Evolutionary conservation across 2,888 invertebrate species (phyloP), one percentile per base, ranked within the genome.

Genomic region (Orthonevra nobilis): DNA sequence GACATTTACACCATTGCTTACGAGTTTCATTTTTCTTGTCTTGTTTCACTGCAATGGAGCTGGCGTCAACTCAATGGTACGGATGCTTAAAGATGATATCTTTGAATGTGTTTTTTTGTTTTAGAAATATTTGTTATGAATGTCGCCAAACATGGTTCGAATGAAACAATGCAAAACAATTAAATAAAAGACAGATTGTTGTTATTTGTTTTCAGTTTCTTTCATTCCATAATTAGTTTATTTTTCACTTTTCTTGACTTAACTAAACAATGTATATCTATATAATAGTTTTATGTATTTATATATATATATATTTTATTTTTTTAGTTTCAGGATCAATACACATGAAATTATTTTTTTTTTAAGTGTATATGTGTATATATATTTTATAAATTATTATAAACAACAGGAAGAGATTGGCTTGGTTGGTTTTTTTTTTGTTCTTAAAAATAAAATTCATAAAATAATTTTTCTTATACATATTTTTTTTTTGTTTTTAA

Each of bases 361-460:
- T 46, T 61, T 66, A 9, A 50, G 63, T 56, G 69, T 74, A 77
- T 60, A 66, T 72, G 48, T 63, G 50, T 50, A 40, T 64, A 23
- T 74, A 75, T 58, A 48, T 68, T 28, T 61, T 50, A 60, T 58
- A 70, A 64, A 66, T 72, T 28, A 72, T 64, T 72, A 77, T 54
- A 66, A 77, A 72, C 64, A 77, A 77, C 77, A 77, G 72, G 77
- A 77, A 77, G 77, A 77, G 64, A 60, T 70, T 77, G 77, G 72
- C 77, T 42, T 70, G 58, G 32, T 46, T 61, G 50, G 44, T 36
- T 60, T 14, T 6, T 7, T 48, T 10, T 14, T 61, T 32, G 15
- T 38, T 50, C n/a, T 46, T 10, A 40, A 63, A n/a, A n/a, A 64
- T 56, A 66, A 54, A 52, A 58, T 42, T 52, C 42, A 44, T 34